These are phyloP conservation scores for Trematocara stigmaticum DNA, from an alignment of 2,113 vertebrate genomes.

Conservation along the genomic window DNA sequence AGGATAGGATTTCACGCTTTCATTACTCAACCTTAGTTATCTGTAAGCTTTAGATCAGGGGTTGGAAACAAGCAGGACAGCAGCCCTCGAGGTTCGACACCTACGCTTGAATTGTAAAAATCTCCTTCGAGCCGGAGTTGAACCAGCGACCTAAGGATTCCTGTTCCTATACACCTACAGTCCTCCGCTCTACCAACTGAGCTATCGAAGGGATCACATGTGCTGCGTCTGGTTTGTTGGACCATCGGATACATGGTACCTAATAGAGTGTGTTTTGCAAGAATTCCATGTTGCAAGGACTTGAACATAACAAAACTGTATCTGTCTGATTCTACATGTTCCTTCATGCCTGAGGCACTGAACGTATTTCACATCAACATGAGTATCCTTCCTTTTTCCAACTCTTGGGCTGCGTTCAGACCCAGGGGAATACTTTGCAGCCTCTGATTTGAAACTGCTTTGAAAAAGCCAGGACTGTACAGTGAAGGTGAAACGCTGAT, in stretches of 20 bases:
- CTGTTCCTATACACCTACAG: accelerated
- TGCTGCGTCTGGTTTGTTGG: accelerated
- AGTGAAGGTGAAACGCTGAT: neutral
- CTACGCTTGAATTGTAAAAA: neutral
- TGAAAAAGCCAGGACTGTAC: neutral
- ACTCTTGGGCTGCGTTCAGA: neutral
- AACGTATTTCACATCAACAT: neutral
- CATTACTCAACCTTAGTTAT: neutral
- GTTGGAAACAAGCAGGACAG: neutral
- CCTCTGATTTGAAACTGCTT: neutral
- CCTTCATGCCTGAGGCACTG: neutral
- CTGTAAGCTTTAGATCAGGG: neutral
- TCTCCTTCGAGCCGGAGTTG: accelerated
- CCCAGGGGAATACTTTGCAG: accelerated
- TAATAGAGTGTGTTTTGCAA: neutral
- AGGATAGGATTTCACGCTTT: neutral
- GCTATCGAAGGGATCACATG: neutral
- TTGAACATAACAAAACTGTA: neutral
- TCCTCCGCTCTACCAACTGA: neutral
- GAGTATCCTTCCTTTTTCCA: neutral
- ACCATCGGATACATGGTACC: neutral
- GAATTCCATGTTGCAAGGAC: accelerated
- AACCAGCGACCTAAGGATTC: neutral
- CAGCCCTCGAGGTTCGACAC: accelerated
- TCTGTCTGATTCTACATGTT: neutral